phyloP scores from a whole-genome alignment of 2,888 invertebrate species.

The Phymatocera aterrima region DNA sequence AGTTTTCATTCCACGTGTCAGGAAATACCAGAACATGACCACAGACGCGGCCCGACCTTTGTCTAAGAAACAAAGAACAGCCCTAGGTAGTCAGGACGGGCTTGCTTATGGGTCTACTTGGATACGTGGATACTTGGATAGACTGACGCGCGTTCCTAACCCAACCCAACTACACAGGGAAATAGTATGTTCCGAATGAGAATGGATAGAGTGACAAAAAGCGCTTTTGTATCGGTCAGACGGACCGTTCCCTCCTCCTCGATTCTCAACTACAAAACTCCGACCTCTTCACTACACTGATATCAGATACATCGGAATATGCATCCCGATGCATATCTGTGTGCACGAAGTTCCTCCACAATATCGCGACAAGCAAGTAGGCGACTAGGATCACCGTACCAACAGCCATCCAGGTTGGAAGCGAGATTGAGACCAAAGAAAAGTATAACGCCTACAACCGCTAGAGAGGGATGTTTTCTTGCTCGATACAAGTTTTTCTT shows the following conservation, averaged over 20 bases:
- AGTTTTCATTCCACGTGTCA: conserved; percentile 42
- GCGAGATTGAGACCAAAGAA: conserved; percentile 31
- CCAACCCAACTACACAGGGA: conserved; percentile 34
- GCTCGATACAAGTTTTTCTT: background rate
- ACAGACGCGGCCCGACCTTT: conserved; percentile 44
- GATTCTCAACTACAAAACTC: background rate
- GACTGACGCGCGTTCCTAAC: conserved; percentile 18
- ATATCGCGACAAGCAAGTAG: background rate
- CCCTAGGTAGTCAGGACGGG: conserved; percentile 16
- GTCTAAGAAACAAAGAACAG: conserved; percentile 36
- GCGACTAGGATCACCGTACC: background rate
- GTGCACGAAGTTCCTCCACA: background rate
- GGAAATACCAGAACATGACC: conserved; percentile 45
- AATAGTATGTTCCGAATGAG: conserved; percentile 39
- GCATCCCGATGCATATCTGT: background rate
- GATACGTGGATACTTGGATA: too few species aligned
- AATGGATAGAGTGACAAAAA: conserved; percentile 45
- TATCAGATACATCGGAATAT: background rate
- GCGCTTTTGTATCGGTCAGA: conserved; percentile 45
- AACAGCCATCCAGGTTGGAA: background rate
- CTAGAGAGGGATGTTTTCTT: conserved; percentile 28
- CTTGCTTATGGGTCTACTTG: too few species aligned
- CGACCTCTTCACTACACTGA: too few species aligned
- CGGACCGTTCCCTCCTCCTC: background rate
- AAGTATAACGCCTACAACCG: conserved; percentile 9